Evolutionary conservation across 2,888 invertebrate genomes (phyloP).

Genomic region (Drosophila mimica): DNA sequence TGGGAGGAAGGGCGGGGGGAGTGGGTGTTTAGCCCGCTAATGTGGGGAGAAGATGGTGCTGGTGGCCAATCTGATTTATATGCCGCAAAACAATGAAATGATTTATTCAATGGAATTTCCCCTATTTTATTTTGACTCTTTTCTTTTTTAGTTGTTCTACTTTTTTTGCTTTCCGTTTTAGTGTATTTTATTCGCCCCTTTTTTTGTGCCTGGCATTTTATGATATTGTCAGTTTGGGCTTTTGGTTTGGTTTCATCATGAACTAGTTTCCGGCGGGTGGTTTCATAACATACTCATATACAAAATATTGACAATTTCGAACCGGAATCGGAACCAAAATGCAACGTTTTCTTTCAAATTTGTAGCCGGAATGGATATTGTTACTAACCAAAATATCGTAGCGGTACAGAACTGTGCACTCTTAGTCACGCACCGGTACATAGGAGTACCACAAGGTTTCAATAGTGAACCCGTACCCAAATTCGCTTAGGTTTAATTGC

Average conservation of each 20-base stretch:
- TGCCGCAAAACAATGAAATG: constrained; percentile 72
- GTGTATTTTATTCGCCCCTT: constrained; percentile 15
- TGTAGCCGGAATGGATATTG: no score
- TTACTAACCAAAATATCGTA: no score
- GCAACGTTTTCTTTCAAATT: no score
- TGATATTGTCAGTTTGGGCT: constrained; percentile 34
- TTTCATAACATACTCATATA: constrained; percentile 3
- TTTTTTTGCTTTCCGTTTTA: constrained; percentile 1
- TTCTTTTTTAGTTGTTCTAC: constrained; percentile 7
- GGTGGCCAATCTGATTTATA: constrained; percentile 68
- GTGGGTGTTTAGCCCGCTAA: constrained; percentile 23
- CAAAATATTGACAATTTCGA: neutral
- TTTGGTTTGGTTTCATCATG: constrained; percentile 19
- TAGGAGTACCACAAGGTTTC: no score
- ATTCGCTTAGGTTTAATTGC: neutral
- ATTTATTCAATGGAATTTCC: constrained; percentile 50
- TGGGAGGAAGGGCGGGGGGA: neutral
- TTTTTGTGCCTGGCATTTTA: constrained; percentile 37
- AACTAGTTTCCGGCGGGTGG: constrained; percentile 30
- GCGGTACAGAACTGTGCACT: no score
- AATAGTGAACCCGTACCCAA: neutral
- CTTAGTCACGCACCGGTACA: no score
- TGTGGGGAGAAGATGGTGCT: constrained; percentile 32
- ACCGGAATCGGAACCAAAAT: no score
- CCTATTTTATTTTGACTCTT: constrained; percentile 37